These are phyloP conservation scores for Hirtodrosophila trivittata DNA, from an alignment of 2,888 invertebrate species.

Conservation along the genomic window DNA sequence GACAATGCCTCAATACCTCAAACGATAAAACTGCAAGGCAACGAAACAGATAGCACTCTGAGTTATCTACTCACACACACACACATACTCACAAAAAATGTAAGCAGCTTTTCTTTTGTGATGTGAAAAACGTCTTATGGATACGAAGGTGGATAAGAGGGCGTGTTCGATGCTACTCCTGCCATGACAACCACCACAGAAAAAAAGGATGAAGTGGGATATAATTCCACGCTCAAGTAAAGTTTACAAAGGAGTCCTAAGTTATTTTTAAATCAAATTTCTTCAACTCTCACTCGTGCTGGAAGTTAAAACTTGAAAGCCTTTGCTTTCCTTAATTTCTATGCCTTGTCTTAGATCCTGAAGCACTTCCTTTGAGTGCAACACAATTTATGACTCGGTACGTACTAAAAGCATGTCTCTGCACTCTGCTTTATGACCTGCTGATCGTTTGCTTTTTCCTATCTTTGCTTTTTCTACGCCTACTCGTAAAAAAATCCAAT, in stretches of 20 bases:
- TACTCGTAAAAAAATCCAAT: constrained; percentile 42
- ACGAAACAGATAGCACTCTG: constrained; percentile 14
- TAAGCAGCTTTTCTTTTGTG: constrained; percentile 70
- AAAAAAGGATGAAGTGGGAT: background rate
- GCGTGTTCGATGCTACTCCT: constrained; percentile 14
- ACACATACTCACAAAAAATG: constrained; percentile 1
- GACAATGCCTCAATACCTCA: constrained; percentile 30
- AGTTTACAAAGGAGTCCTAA: constrained; percentile 36
- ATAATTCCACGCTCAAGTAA: constrained; percentile 7
- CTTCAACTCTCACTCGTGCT: constrained; percentile 24
- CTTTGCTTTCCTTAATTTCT: constrained; percentile 8
- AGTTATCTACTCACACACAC: constrained; percentile 3
- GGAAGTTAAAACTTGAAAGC: background rate
- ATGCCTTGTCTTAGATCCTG: constrained; percentile 1
- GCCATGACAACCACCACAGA: constrained; percentile 44
- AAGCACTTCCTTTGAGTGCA: constrained; percentile 8
- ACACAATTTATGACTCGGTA: constrained; percentile 13
- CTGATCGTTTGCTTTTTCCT: constrained; percentile 21
- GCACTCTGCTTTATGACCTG: constrained; percentile 20
- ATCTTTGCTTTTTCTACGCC: background rate
- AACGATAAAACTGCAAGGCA: constrained; percentile 31
- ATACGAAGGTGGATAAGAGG: constrained; percentile 11
- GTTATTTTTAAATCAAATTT: constrained; percentile 52
- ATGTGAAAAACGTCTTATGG: constrained; percentile 33
- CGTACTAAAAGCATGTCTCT: background rate